A percentile compares a stretch with the other conserved stretches of the same genome.
Conservation (phyloP, 64 coral and sea anemone species). For the Astreopora myriophthalma region DNA sequence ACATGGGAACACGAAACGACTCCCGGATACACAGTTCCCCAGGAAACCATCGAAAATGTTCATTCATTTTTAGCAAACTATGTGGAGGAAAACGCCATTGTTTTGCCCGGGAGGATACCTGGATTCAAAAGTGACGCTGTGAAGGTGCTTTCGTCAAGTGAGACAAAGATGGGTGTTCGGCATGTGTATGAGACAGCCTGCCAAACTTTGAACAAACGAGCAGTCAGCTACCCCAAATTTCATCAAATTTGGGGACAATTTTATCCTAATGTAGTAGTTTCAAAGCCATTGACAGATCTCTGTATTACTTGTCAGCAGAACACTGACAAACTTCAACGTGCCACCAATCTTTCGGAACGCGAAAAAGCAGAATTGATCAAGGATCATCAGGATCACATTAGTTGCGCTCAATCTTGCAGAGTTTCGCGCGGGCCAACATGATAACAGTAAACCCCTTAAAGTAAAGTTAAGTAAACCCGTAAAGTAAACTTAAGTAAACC, state of each 20-base stretch:
- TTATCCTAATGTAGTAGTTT: constrained; percentile 56
- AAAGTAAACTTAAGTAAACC: too few species aligned
- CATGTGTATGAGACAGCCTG: constrained; percentile 8
- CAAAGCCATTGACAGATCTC: constrained; percentile 63
- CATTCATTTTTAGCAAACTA: constrained; percentile 66
- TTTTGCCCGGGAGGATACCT: constrained; percentile 63
- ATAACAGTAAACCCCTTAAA: too few species aligned
- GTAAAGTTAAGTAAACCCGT: too few species aligned
- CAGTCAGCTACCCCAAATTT: constrained; percentile 34
- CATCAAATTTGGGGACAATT: constrained; percentile 52
- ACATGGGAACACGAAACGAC: constrained; percentile 64
- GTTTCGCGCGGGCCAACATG: too few species aligned
- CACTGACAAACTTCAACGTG: constrained; percentile 61
- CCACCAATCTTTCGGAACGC: neutral
- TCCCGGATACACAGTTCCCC: constrained; percentile 33
- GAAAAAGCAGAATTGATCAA: constrained; percentile 8
- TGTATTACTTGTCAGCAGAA: constrained; percentile 71
- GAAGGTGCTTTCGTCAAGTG: constrained; percentile 11
- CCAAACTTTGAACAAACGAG: constrained; percentile 11
- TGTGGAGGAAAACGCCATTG: constrained; percentile 65
- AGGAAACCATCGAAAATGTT: constrained; percentile 23
- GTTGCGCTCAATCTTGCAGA: neutral
- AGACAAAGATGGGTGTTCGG: constrained; percentile 58
- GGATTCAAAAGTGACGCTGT: constrained; percentile 70
- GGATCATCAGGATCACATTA: constrained; percentile 36